A percentile compares a stretch with the other conserved stretches of the same genome.
These are phyloP conservation scores for Tuta absoluta DNA, from an alignment of 2,888 invertebrate genomes.

Conservation along the genomic window DNA sequence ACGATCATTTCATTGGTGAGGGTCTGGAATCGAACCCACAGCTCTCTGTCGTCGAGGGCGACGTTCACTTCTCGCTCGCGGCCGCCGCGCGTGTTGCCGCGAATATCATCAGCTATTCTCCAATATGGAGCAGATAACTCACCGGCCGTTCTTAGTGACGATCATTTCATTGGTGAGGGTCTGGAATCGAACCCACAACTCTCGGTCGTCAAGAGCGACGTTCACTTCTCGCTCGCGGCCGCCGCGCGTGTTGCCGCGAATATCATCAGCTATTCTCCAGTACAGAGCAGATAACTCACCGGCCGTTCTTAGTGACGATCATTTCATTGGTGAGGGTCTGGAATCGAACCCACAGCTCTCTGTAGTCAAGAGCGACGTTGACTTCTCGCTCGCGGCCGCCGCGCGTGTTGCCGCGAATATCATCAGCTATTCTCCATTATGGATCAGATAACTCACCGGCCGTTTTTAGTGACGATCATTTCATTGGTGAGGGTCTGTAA, in stretches of 20 bases:
- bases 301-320: too few species aligned
- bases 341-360: too few species aligned
- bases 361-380: too few species aligned
- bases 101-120: too few species aligned
- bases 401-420: not conserved
- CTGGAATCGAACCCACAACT: not conserved
- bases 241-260: too few species aligned
- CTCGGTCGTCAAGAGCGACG: not conserved
- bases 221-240: too few species aligned
- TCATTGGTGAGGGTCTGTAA: not conserved
- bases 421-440: not conserved
- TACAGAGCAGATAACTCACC: too few species aligned
- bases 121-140: conserved; percentile 43
- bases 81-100: too few species aligned
- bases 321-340: too few species aligned
- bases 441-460: not conserved
- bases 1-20: conserved; percentile 99
- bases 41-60: not conserved
- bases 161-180: conserved; percentile 96
- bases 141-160: conserved; percentile 99
- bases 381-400: too few species aligned
- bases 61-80: too few species aligned
- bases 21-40: not conserved
- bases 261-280: too few species aligned
- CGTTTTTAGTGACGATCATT: not conserved